Conservation (phyloP, 2,797 vertebrate genomes). For the Sebastes vulpes region DNA sequence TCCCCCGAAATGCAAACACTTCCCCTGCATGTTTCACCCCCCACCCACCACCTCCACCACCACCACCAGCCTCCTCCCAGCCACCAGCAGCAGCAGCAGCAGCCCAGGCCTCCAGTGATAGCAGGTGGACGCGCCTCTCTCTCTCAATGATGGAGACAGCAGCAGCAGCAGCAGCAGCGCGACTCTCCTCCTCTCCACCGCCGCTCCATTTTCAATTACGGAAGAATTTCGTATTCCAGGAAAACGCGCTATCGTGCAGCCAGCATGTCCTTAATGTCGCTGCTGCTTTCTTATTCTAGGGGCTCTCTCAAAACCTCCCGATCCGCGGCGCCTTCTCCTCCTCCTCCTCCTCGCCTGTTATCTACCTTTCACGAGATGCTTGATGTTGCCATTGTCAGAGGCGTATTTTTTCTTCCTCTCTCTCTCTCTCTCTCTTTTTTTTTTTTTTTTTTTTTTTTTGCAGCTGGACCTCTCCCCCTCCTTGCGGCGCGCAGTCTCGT, state of each 20-base stretch:
- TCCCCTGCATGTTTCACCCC: constrained; percentile 84
- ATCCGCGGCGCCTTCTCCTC: constrained; percentile 60
- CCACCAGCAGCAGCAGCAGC: constrained; percentile 49
- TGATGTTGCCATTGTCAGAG: constrained; percentile 85
- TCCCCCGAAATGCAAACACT: constrained; percentile 83
- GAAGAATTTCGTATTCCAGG: constrained; percentile 82
- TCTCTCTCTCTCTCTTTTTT: too few relatives aligned
- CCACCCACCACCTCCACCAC: constrained; percentile 20
- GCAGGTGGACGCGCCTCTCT: constrained; percentile 94
- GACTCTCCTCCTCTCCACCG: constrained; percentile 82
- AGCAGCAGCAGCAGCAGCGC: constrained; percentile 72
- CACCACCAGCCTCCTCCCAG: constrained; percentile 1
- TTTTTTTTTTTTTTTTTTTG: constrained; percentile 60
- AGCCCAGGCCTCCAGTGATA: constrained; percentile 85
- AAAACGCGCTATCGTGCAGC: constrained; percentile 72
- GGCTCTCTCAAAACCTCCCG: constrained; percentile 59
- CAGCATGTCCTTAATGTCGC: constrained; percentile 68
- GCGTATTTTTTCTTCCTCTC: constrained; percentile 47
- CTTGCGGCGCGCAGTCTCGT: constrained; percentile 82
- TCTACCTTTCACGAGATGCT: constrained; percentile 76
- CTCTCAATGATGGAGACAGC: constrained; percentile 88
- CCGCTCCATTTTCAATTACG: constrained; percentile 85
- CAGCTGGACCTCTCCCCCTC: constrained; percentile 84
- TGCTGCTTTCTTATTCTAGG: too few relatives aligned
- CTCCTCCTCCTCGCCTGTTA: constrained; percentile 40